A percentile compares a stretch with the other conserved stretches of the same genome.
phyloP scores from a whole-genome alignment of 2,797 vertebrate species.

The Clarias platycephalus region DNA sequence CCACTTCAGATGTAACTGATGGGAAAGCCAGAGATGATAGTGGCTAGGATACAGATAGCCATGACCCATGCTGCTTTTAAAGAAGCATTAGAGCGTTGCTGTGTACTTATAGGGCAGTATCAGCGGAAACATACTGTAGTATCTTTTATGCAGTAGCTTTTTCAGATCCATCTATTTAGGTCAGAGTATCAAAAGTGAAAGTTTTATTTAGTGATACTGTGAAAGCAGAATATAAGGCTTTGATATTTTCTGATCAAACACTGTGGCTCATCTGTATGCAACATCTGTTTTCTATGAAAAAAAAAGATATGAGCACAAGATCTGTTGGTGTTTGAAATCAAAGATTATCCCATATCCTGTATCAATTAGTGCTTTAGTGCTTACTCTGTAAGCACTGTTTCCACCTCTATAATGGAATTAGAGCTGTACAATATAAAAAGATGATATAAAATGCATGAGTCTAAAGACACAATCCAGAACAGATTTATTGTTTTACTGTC shows the following conservation, averaged over 20 bases:
- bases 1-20: background rate
- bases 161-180: background rate
- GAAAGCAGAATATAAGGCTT: background rate
- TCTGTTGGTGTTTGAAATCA: background rate
- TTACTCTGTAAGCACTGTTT: background rate
- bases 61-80: background rate
- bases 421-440: background rate
- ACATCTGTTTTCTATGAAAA: constrained; percentile 4
- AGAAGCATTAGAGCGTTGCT: background rate
- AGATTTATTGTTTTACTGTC: background rate
- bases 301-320: background rate
- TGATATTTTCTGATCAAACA: constrained; percentile 10
- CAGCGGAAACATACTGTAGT: background rate
- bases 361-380: background rate
- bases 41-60: background rate
- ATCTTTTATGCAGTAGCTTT: background rate
- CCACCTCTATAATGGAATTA: background rate
- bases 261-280: background rate
- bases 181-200: background rate
- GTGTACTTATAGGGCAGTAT: background rate
- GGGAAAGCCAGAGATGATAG: background rate
- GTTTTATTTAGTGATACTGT: background rate
- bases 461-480: background rate
- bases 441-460: background rate
- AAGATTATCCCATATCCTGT: background rate